Evolutionary conservation across 2,888 invertebrate species (phyloP).

Genomic region (Oasisia sp.): DNA sequence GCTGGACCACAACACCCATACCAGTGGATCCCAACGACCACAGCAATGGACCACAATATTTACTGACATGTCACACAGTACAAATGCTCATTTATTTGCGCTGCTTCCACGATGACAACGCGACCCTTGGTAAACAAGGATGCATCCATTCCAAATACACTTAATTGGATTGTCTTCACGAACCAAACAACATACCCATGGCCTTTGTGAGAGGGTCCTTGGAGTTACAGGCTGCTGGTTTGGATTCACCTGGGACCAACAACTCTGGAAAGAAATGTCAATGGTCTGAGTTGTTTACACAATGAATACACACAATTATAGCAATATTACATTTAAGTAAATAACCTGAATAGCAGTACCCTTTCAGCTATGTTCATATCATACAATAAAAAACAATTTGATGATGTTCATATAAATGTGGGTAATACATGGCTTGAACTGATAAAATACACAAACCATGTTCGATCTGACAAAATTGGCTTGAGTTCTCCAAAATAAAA

Average conservation of each 20-base stretch:
- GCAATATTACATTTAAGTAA: neutral
- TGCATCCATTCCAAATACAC: no score
- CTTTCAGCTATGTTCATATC: neutral
- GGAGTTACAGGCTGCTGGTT: constrained; percentile 55
- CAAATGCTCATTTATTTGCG: no score
- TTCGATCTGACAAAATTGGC: no score
- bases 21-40: neutral
- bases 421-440: no score
- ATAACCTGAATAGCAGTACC: neutral
- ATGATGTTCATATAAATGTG: neutral
- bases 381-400: neutral
- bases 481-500: no score
- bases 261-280: constrained; percentile 46
- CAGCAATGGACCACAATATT: neutral
- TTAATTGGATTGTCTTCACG: neutral
- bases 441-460: no score
- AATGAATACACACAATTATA: neutral
- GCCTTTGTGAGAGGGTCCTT: constrained; percentile 65
- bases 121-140: no score
- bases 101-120: no score
- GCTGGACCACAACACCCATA: neutral
- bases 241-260: constrained; percentile 43
- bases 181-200: constrained; percentile 50
- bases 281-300: neutral
- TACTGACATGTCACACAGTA: neutral